Base-by-base conservation (phyloP, 2,888 invertebrate species). In the Nymphalis c-album region DNA sequence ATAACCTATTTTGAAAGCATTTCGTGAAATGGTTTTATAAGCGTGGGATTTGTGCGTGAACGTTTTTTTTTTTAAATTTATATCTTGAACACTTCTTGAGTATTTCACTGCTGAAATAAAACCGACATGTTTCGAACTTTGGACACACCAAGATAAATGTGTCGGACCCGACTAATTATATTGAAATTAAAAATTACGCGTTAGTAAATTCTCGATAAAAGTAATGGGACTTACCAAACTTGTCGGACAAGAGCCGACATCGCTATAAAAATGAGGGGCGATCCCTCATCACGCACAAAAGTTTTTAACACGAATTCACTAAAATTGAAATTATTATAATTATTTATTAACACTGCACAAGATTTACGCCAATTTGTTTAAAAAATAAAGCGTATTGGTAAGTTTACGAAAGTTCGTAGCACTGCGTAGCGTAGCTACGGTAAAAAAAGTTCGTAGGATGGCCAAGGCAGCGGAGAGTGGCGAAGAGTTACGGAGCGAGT, bases 161-260 rank as follows among this genome's bases (percentile, higher is more conserved):
- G 26, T 57, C 31, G 26, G 55, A 61, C n/a, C 22, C 22, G 35
- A 31, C 47, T 40, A 55, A 55, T 47, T 3, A 35, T 40, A 35
- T 40, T 22, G 51, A 55, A 50, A 51, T 46, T 18, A 63, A 67
- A 67, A 67, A 35, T 50, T 46, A 60, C 35, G 66, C 58, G 66
- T 51, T 55, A 63, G 57, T 31, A 67, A 69, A 57, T 68, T 73
- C 67, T 63, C 45, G 45, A 65, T 67, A 68, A 71, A 78, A 79
- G 74, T 53, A 55, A 60, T 74, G 67, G 64, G 76, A 93, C 93
- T 93, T 90, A 93, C 93, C 93, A 93, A 82, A 92, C 87, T 78
- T 93, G 92, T 85, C 92, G 90, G 83, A 93, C 93, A 77, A 93
- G 88, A 74, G 92, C 88, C 85, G 93, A 93, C 94, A 93, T 93